Base-by-base conservation (phyloP, 2,797 vertebrate species). In the Graptemys geographica region DNA sequence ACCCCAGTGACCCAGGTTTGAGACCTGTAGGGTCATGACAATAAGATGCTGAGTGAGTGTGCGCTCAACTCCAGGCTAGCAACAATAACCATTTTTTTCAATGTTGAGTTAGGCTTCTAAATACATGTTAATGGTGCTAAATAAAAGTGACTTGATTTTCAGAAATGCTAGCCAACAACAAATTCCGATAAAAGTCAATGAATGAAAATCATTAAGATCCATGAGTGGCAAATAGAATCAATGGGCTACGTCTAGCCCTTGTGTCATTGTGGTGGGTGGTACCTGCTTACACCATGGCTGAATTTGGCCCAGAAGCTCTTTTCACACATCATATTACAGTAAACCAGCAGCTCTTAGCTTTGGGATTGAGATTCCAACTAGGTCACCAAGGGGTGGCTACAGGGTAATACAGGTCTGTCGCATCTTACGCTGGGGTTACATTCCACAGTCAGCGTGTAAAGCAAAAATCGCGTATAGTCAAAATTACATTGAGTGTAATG, bases 1-100 rank as follows among this genome's bases (percentile, higher is more conserved):
- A 65, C 15, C 13, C 13, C 59, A 33, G 5, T 62, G 12, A 59
- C 13, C 31, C 59, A 62, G 13, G 7, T 62, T 8, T 62, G 31
- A 62, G 59, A 62, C 31, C 31, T 62, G 59, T 62, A 31, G 31
- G 31, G 15, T 62, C 27, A 31, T 59, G 57, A 31, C 57, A 59
- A 25, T 21, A 44, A 11, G 19, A 11, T 44, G 16, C 37, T 74
- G 69, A 74, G 16, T 19, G 33, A 69, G 89, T 62, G 31, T 80
- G 94, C 86, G 86, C 82, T 91, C 86, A 87, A 88, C 89, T 94
- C 92, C 89, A 92, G 52, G 92, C 57, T 41, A 93, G 87, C 83
- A 94, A 87, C 10, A 41, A 82, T 25, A 87, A 86, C 82, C 51
- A 83, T 94, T 82, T 65, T 94, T 94, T 89, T 92, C 94, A 94